Conservation (phyloP, 2,113 vertebrate species). For the Dissostichus mawsoni region DNA sequence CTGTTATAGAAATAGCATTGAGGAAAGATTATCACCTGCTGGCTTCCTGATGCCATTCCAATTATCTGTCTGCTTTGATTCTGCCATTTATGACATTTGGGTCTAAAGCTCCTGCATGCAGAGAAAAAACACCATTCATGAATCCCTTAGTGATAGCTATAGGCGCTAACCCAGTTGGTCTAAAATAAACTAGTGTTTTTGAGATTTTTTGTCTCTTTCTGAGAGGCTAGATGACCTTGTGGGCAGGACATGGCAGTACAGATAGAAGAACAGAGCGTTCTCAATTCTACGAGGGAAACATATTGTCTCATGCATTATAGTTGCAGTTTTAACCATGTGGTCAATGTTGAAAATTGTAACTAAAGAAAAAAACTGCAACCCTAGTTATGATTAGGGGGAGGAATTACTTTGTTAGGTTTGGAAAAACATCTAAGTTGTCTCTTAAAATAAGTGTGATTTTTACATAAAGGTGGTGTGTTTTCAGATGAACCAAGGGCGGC, state of each 20-base stretch:
- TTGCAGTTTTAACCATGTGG: too few relatives aligned
- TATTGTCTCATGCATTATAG: too few relatives aligned
- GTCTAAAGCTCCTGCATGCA: slow-evolving; percentile 18
- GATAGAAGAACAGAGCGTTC: neutral
- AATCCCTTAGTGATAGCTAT: slow-evolving; percentile 13
- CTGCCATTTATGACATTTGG: slow-evolving; percentile 41
- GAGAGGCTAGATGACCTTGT: neutral
- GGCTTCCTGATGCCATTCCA: slow-evolving; percentile 39
- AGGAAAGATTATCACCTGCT: slow-evolving; percentile 50
- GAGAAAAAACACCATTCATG: slow-evolving; percentile 12
- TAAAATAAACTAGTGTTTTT: neutral
- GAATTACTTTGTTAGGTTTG: too few relatives aligned
- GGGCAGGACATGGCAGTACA: neutral
- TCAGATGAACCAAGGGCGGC: neutral
- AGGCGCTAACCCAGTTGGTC: slow-evolving; percentile 11
- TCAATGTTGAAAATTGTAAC: too few relatives aligned
- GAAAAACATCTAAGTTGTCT: too few relatives aligned
- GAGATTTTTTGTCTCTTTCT: too few relatives aligned
- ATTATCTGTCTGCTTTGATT: slow-evolving; percentile 46
- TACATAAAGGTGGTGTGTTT: slow-evolving; percentile 4
- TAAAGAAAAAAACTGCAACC: too few relatives aligned
- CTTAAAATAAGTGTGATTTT: too few relatives aligned
- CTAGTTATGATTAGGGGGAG: too few relatives aligned
- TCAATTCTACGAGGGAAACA: too few relatives aligned
- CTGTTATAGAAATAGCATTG: slow-evolving; percentile 24